These are phyloP conservation scores for Archips xylosteana DNA, from an alignment of 2,888 invertebrate species.

Conservation along the genomic window DNA sequence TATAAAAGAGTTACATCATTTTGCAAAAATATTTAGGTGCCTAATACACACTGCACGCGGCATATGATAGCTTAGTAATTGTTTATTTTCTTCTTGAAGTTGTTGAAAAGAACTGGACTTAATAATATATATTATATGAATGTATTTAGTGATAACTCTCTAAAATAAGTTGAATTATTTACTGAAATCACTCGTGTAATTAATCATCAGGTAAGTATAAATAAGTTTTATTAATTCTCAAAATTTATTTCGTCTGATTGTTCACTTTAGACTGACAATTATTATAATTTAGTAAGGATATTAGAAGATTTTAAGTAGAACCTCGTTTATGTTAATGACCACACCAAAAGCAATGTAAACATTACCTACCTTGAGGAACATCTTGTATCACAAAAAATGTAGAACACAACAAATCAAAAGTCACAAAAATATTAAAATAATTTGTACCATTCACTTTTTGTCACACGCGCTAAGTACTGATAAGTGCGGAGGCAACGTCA, in stretches of 20 bases:
- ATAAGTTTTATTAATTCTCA: too few species aligned
- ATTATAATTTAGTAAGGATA: background rate
- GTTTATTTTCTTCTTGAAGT: too few species aligned
- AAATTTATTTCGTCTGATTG: too few species aligned
- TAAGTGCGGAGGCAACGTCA: slow-evolving; percentile 61
- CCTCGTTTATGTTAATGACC: too few species aligned
- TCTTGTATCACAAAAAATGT: slow-evolving; percentile 49
- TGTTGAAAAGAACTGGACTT: too few species aligned
- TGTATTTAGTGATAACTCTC: too few species aligned
- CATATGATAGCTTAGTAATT: background rate
- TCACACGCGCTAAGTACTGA: slow-evolving; percentile 74
- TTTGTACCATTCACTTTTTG: slow-evolving; percentile 46
- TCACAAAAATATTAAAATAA: slow-evolving; percentile 51
- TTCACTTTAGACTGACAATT: too few species aligned
- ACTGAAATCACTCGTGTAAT: too few species aligned
- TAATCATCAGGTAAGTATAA: too few species aligned
- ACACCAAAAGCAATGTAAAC: slow-evolving; percentile 12
- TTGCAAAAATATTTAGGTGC: background rate
- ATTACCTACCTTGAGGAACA: slow-evolving; percentile 64
- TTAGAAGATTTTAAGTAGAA: background rate
- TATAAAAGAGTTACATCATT: slow-evolving; percentile 26
- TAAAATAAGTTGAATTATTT: too few species aligned
- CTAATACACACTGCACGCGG: background rate
- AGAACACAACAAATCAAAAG: slow-evolving; percentile 14
- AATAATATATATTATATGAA: too few species aligned